A percentile compares a stretch with the other conserved stretches of the same genome.
phyloP scores from a whole-genome alignment of 2,888 invertebrate species.

The Hanleya hanleyi region DNA sequence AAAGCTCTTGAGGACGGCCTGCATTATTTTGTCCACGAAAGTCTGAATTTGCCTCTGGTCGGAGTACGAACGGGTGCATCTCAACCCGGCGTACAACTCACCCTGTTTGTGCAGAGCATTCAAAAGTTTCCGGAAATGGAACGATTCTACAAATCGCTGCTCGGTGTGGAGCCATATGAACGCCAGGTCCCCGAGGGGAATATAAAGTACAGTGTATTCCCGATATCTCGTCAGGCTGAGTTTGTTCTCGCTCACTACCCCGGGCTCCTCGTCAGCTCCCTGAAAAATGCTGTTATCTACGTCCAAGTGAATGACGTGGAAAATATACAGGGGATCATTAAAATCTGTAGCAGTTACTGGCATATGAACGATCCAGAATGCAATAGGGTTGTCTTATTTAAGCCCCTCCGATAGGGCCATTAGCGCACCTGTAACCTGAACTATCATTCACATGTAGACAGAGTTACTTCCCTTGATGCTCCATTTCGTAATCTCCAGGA shows the following conservation, averaged over 20 bases:
- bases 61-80: constrained; percentile 24
- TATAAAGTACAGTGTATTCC: constrained; percentile 19
- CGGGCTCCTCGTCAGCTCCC: constrained; percentile 9
- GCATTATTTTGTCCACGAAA: constrained; percentile 19
- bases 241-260: constrained; percentile 21
- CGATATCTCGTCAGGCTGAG: constrained; percentile 17
- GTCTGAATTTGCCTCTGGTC: constrained; percentile 20
- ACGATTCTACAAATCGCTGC: constrained; percentile 18
- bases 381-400: constrained; percentile 96
- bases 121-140: constrained; percentile 23
- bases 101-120: constrained; percentile 20
- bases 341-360: constrained; percentile 96
- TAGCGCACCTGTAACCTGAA: no score
- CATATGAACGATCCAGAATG: constrained; percentile 80
- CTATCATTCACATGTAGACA: no score
- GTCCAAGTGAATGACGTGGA: constrained; percentile 20
- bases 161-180: constrained; percentile 18
- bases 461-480: no score
- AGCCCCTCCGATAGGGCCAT: constrained; percentile 95
- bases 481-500: no score
- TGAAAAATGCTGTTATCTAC: constrained; percentile 22
- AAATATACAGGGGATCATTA: constrained; percentile 91
- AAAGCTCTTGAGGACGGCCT: constrained; percentile 17
- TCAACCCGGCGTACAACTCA: constrained; percentile 24
- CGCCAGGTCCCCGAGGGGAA: neutral